Evolutionary conservation across 2,888 invertebrate species (phyloP), one percentile per base, ranked within the genome.

Genomic region (Disparrhopalites patrizii): DNA sequence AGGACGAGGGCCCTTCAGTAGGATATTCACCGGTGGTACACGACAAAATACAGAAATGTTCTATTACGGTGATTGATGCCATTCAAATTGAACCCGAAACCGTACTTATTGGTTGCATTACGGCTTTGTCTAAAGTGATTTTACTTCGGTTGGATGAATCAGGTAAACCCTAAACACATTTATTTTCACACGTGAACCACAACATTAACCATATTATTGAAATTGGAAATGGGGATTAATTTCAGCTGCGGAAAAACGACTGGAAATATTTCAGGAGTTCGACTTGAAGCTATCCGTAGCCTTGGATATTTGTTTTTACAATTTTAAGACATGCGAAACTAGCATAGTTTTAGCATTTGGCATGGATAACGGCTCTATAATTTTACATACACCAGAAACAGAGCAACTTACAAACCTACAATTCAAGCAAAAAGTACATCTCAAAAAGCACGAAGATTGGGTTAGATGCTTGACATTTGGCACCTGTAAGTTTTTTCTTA

Each of bases 381-480:
- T 60, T 15, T 38, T 74, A 13, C 70, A 71, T 52, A 66, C 64
- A 8, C 8, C 36, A 2, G 54, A 58, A 2, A 52, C 40, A 10
- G 61, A 61, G 7, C 43, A 56, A 1, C n/a, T 5, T n/a, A 27
- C 30, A 27, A 40, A n/a, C 23, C 28, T 40, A 10, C 33, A 54
- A 28, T 68, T 73, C 63, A 40, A 38, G 2, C 27, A 40, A 1
- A 40, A 61, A 38, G 62, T 69, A 40, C 55, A 68, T 0, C 55
- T 75, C n/a, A 61, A 57, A 18, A 75, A 75, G 54, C 75, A 75
- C 38, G 75, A 75, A 65, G 75, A 75, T 36, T 75, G 75, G 75
- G 75, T 75, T 15, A 58, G 75, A 57, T 73, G 73, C 43, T 55
- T 75, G 50, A 61, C 54, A 43, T 70, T 75, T 66, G 65, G 67